Conservation (phyloP, 2,113 vertebrate genomes). For the Oophaga pumilio region DNA sequence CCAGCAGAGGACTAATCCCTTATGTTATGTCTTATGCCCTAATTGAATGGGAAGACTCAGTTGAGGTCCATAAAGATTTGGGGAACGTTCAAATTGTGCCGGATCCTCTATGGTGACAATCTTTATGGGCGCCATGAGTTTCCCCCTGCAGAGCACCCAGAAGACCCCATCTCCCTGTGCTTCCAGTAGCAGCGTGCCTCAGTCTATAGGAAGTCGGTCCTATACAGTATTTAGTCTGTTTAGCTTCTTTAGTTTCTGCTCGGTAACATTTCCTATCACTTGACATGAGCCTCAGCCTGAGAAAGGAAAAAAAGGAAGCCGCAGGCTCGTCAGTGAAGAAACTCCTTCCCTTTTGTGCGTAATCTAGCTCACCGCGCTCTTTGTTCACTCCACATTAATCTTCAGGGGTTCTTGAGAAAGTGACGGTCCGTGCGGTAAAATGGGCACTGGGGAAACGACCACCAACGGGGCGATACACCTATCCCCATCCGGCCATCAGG, state of each 20-base stretch:
- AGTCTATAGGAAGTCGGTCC: constrained; percentile 14
- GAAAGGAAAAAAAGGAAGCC: constrained; percentile 67
- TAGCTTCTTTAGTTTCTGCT: constrained; percentile 62
- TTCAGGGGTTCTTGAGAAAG: constrained; percentile 68
- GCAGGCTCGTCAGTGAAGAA: constrained; percentile 62
- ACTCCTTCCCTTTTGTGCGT: constrained; percentile 62
- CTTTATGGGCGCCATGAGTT: neutral
- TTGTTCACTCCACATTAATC: constrained; percentile 70
- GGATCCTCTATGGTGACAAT: neutral
- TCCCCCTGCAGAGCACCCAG: neutral
- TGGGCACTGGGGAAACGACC: constrained; percentile 60
- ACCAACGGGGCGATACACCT: neutral
- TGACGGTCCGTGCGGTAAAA: neutral
- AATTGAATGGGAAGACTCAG: too few relatives aligned
- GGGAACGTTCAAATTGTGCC: neutral
- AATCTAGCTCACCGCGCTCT: constrained; percentile 62
- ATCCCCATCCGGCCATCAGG: neutral
- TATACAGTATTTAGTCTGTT: constrained; percentile 69
- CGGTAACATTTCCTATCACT: constrained; percentile 65
- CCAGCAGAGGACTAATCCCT: too few relatives aligned
- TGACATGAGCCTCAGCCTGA: constrained; percentile 52
- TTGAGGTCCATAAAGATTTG: too few relatives aligned
- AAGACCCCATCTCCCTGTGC: neutral
- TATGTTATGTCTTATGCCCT: too few relatives aligned
- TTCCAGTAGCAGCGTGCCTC: neutral